Evolutionary conservation across 2,888 invertebrate genomes (phyloP), one percentile per base, ranked within the genome.

Genomic region (Drosophila melanosoma): DNA sequence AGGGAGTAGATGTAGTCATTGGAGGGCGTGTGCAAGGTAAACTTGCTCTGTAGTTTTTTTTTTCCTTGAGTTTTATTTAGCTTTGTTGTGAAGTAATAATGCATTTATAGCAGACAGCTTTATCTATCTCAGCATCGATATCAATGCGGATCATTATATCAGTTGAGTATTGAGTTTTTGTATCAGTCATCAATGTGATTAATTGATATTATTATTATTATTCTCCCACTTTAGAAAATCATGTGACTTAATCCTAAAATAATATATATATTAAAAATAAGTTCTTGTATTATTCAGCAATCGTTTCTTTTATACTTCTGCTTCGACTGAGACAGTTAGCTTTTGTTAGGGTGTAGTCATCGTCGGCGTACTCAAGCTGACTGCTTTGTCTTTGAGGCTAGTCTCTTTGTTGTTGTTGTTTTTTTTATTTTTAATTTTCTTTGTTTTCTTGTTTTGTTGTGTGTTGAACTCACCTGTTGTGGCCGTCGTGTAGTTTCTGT

Each of bases 401-500:
- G n/a, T 51, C 23, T n/a, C 10, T 8, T 29, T 11, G 26, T 29
- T 26, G 4, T 23, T 23, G 12, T 20, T 23, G 12, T 45, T 45
- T 12, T 45, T 20, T 3, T 20, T 15, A 8, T 45, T 20, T 23
- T 3, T 54, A 29, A 29, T 29, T 29, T 29, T 29, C 29, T 36
- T 36, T 35, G 52, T 15, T 7, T 26, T 26, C n/a, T 8, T 29
- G 10, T 32, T 51, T 17, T 51, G 20, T 45, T 45, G 23, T 23
- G 54, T 38, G 23, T 38, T n/a, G 26, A 54, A 84, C 89, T 91
- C 86, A 93, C 93, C 93, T 92, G 93, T 93, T 89, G 93, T 93
- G 76, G 93, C 93, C 79, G 93, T 90, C 82, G 92, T 93, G 82
- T 93, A 93, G 80, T 92, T 93, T 83, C 93, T 91, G 84, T 93